Conservation (phyloP, 2,797 vertebrate species). For the Coregonus suidteri region DNA sequence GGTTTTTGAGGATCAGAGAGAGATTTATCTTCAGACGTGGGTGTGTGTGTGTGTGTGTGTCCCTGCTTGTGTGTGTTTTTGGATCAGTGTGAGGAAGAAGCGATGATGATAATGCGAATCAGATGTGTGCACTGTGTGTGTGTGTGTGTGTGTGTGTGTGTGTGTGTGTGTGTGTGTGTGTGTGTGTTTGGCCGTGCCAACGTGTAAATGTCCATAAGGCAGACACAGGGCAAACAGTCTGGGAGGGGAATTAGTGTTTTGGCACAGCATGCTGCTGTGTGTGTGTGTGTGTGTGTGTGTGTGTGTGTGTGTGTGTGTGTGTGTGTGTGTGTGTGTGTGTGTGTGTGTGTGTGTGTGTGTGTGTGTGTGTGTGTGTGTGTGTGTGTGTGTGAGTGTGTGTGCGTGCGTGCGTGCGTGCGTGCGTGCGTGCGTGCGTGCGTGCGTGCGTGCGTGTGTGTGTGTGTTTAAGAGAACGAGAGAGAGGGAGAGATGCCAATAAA, state of each 20-base stretch:
- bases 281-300: neutral
- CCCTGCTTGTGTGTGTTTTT: constrained; percentile 59
- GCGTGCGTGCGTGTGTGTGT: no score
- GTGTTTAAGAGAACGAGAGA: no score
- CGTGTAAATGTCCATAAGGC: constrained; percentile 45
- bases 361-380: constrained; percentile 5
- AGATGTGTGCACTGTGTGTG: constrained; percentile 51
- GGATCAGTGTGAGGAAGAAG: constrained; percentile 62
- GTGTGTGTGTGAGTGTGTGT: neutral
- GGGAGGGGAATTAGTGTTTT: constrained; percentile 34
- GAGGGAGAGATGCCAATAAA: no score
- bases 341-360: constrained; percentile 1
- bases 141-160: constrained; percentile 18
- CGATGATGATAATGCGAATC: constrained; percentile 62
- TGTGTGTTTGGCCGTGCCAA: constrained; percentile 33
- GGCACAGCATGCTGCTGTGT: constrained; percentile 7
- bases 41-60: constrained; percentile 53
- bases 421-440: no score
- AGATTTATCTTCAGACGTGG: constrained; percentile 19
- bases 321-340: constrained; percentile 9
- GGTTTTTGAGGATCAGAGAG: constrained; percentile 57
- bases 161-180: constrained; percentile 13
- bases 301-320: constrained; percentile 6
- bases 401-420: no score
- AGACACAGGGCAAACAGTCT: constrained; percentile 45